Evolutionary conservation across 1,140 invertebrate species (phyloP).

Genomic region (Drosophila nikananu): DNA sequence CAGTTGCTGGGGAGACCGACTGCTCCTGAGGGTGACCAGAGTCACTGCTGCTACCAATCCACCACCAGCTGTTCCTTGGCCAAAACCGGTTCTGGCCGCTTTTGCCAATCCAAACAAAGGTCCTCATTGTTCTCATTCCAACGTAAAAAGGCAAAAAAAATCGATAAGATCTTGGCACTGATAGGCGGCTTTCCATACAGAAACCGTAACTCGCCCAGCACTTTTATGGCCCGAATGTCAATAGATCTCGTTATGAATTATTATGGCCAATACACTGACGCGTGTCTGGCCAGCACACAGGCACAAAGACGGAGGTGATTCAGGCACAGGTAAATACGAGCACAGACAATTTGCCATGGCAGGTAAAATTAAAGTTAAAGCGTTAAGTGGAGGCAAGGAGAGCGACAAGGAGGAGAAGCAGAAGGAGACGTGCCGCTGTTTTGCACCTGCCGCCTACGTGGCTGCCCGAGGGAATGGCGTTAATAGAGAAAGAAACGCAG

Average conservation of each 20-base stretch:
- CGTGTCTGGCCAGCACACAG: conserved; percentile 41
- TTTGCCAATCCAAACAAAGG: conserved; percentile 61
- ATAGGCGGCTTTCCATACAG: conserved; percentile 43
- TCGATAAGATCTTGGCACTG: conserved; percentile 69
- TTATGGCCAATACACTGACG: conserved; percentile 48
- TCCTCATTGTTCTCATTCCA: conserved; percentile 53
- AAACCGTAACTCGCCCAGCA: conserved; percentile 16
- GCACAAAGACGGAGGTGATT: conserved; percentile 16
- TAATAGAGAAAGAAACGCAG: conserved; percentile 35
- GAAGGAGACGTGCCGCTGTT: conserved; percentile 46
- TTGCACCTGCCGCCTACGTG: conserved; percentile 78
- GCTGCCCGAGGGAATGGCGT: conserved; percentile 50
- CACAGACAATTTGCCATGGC: conserved; percentile 63
- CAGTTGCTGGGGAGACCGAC: conserved; percentile 25
- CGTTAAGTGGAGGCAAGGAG: conserved; percentile 19
- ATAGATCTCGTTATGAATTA: conserved; percentile 53
- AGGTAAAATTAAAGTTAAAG: conserved; percentile 54
- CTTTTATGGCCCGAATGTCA: conserved; percentile 44
- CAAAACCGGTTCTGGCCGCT: conserved; percentile 64
- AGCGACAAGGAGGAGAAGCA: conserved; percentile 17
- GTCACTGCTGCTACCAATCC: conserved; percentile 31
- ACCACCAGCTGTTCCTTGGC: conserved; percentile 45
- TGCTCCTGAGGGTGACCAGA: conserved; percentile 52
- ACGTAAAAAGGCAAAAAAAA: conserved; percentile 19
- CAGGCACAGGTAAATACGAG: conserved; percentile 20